These are phyloP conservation scores for Drosophila pegasa DNA, from an alignment of 2,888 invertebrate species.

Conservation along the genomic window DNA sequence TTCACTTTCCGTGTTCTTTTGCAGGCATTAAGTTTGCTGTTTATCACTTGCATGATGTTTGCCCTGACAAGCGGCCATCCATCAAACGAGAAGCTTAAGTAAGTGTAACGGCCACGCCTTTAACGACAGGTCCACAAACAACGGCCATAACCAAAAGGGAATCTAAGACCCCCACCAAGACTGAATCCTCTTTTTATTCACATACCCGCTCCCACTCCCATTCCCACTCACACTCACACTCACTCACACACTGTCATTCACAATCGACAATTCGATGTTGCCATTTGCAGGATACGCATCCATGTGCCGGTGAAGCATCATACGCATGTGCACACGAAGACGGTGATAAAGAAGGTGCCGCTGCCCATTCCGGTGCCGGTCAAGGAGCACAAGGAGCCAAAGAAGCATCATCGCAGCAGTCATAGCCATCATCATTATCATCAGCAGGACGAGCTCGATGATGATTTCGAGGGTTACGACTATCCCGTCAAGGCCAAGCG, in stretches of 20 bases:
- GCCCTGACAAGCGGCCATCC: constrained; percentile 79
- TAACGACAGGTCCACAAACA: constrained; percentile 39
- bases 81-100: constrained; percentile 83
- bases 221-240: constrained; percentile 19
- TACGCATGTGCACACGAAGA: constrained; percentile 85
- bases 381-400: constrained; percentile 81
- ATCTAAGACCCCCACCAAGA: not conserved
- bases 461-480: constrained; percentile 83
- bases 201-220: constrained; percentile 27
- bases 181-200: constrained; percentile 17
- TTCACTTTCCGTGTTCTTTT: constrained; percentile 25
- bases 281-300: constrained; percentile 81
- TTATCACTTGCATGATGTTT: constrained; percentile 78
- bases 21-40: constrained; percentile 75
- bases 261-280: constrained; percentile 15
- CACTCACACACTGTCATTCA: constrained; percentile 18
- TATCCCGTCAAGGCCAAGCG: constrained; percentile 83
- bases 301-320: constrained; percentile 85
- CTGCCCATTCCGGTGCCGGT: constrained; percentile 84
- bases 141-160: constrained; percentile 5
- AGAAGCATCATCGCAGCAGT: constrained; percentile 75
- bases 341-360: constrained; percentile 84
- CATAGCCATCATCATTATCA: constrained; percentile 70
- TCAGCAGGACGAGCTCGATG: constrained; percentile 78
- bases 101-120: constrained; percentile 65